Evolutionary conservation across 2,888 invertebrate genomes (phyloP), one percentile per base, ranked within the genome.

Genomic region (Tuta absoluta): DNA sequence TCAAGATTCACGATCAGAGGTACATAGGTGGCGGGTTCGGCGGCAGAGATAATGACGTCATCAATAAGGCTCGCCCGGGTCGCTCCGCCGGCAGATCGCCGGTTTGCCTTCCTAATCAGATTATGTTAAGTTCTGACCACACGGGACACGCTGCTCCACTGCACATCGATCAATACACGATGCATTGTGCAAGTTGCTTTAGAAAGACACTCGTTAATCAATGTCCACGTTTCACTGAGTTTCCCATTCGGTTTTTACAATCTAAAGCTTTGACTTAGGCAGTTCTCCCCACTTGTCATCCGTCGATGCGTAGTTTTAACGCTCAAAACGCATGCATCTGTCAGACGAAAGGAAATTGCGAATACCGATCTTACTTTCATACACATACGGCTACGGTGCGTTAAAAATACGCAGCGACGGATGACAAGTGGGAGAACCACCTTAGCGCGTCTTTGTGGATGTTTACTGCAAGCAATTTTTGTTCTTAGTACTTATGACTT

Each of bases 121-220:
- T 78, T 79, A 76, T 73, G 74, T 71, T 72, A 74, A 75, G 74
- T 71, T 72, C 72, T 68, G 67, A 68, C 67, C 69, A 70, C 65
- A 67, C 65, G 66, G 67, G 65, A 70, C 71, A 72, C 67, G 63
- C 70, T 69, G 28, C 38, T 67, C 71, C 72, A 70, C 70, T 67
- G 63, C 64, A 68, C 61, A 71, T 70, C 73, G 70, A 74, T 75
- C 72, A 67, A 72, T 63, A 62, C 56, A 58, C 60, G 63, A 64
- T 66, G 49, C 62, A 62, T 62, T 62, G 62, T 56, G 33, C 56
- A 56, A 0, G 17, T 12, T 33, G 33, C 33, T 56, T 17, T 12
- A 28, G 41, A 38, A 41, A 37, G 17, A 59, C 23, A 19, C 58
- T 59, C 41, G 58, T 60, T 45, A 60, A 60, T 60, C 45, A 60